These are phyloP conservation scores for Aethina tumida DNA, from an alignment of 1,140 invertebrate species.

Conservation along the genomic window DNA sequence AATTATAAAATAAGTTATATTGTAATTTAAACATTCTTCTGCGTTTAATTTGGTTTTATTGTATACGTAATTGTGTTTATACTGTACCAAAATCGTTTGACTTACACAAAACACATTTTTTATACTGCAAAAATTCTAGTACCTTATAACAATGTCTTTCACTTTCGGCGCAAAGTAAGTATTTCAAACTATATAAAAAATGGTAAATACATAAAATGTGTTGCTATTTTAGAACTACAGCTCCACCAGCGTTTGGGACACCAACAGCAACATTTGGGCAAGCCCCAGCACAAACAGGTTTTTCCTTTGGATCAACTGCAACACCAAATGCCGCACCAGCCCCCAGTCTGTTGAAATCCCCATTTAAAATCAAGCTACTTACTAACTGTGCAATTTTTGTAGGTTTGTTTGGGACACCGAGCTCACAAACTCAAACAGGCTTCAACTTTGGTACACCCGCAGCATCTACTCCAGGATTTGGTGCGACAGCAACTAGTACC, in stretches of 20 bases:
- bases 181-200: no score
- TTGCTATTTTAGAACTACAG: constrained; percentile 8
- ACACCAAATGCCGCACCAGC: constrained; percentile 18
- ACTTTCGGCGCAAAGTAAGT: constrained; percentile 13
- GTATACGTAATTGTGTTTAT: no score
- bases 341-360: constrained; percentile 9
- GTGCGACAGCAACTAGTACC: constrained; percentile 4
- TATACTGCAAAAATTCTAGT: no score
- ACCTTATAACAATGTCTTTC: no score
- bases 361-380: neutral
- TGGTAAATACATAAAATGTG: neutral
- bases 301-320: constrained; percentile 8
- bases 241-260: constrained; percentile 6
- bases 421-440: neutral
- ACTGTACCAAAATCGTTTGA: no score
- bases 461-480: constrained; percentile 13
- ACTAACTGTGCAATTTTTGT: neutral
- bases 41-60: no score
- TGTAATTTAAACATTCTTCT: no score
- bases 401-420: neutral
- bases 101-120: no score
- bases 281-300: constrained; percentile 2
- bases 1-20: no score
- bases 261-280: constrained; percentile 1
- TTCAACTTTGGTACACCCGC: constrained; percentile 5